phyloP scores from a whole-genome alignment of 2,888 invertebrate genomes.

The Norana najaformis region DNA sequence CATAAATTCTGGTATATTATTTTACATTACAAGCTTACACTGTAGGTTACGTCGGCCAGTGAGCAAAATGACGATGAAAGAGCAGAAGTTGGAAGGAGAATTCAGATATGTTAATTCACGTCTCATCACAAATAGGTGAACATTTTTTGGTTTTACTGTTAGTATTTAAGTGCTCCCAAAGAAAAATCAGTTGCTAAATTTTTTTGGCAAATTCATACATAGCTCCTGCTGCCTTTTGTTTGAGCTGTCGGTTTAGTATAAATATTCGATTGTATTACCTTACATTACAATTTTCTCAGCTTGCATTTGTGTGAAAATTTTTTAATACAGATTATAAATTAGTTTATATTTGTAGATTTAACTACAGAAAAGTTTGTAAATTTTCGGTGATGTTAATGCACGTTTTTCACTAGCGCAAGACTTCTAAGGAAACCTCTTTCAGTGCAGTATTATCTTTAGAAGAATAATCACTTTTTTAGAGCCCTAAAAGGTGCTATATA shows the following conservation, averaged over 20 bases:
- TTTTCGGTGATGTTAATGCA: not conserved
- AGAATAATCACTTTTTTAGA: too few relatives aligned
- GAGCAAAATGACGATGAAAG: constrained; percentile 84
- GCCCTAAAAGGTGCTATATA: not conserved
- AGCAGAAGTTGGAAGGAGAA: constrained; percentile 97
- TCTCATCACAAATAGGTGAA: constrained; percentile 81
- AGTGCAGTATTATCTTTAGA: not conserved
- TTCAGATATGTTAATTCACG: constrained; percentile 94
- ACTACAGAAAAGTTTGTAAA: too few relatives aligned
- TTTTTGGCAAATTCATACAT: not conserved
- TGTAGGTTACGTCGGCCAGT: constrained; percentile 79
- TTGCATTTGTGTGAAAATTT: not conserved
- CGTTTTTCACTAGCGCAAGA: too few relatives aligned
- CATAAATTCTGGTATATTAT: too few relatives aligned
- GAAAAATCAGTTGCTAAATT: not conserved
- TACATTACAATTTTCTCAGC: not conserved
- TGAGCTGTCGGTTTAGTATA: not conserved
- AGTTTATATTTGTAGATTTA: too few relatives aligned
- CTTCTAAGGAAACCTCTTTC: not conserved
- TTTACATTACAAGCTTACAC: not conserved
- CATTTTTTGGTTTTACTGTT: not conserved
- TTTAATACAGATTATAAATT: not conserved
- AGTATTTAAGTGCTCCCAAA: too few relatives aligned
- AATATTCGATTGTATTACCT: not conserved
- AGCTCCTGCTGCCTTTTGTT: not conserved